Conservation (phyloP, 2,888 invertebrate species). For the Stenoptilia bipunctidactyla region DNA sequence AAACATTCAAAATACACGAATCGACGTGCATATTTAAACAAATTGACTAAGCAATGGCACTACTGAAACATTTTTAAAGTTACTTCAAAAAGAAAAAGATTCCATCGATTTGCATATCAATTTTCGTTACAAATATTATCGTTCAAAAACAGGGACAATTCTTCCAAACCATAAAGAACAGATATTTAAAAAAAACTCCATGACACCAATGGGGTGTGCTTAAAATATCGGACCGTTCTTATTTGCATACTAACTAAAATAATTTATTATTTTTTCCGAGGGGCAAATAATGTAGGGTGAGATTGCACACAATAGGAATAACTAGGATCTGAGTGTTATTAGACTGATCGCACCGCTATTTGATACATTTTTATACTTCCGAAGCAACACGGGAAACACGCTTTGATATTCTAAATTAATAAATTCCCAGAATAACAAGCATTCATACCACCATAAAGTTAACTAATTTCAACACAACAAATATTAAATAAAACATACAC, state of each 20-base stretch:
- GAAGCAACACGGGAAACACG: constrained; percentile 23
- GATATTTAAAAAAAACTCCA: constrained; percentile 45
- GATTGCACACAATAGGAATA: constrained; percentile 52
- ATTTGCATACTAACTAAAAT: constrained; percentile 73
- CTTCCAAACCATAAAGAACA: constrained; percentile 50
- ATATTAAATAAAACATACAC: constrained; percentile 52
- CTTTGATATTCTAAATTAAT: constrained; percentile 31
- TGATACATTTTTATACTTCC: constrained; percentile 34
- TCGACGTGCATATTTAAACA: too few species aligned
- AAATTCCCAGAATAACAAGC: constrained; percentile 22
- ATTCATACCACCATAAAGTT: constrained; percentile 24
- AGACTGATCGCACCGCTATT: constrained; percentile 47
- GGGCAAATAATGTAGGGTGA: constrained; percentile 56
- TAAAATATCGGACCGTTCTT: constrained; percentile 62
- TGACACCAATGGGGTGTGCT: constrained; percentile 61
- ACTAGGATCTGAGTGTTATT: constrained; percentile 65
- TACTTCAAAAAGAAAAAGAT: constrained; percentile 15
- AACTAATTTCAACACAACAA: constrained; percentile 37
- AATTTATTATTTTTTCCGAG: constrained; percentile 70
- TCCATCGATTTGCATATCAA: constrained; percentile 4
- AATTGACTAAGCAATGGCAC: too few species aligned
- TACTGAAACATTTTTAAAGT: too few species aligned
- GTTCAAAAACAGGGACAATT: constrained; percentile 18
- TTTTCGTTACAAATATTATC: background rate
- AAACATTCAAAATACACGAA: too few species aligned